Evolutionary conservation across 2,888 invertebrate genomes (phyloP), one percentile per base, ranked within the genome.

Genomic region (Drosophila stalkeri): DNA sequence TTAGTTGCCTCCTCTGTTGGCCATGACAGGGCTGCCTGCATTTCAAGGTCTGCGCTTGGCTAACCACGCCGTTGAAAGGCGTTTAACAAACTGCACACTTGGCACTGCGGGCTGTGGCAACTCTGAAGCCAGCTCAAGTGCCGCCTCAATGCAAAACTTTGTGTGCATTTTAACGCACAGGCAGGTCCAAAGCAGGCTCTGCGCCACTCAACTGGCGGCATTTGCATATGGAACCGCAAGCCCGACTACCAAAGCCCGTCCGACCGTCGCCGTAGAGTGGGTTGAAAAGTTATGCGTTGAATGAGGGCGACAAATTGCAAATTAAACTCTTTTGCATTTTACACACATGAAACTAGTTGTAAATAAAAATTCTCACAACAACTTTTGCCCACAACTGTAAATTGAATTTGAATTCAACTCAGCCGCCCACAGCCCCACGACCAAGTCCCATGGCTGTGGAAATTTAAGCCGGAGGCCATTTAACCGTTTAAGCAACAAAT

Each of bases 221-320:
- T 88, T 88, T 85, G 81, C 86, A 89, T 89, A 71, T 88, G 77
- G 70, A 89, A 71, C 86, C 86, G 55, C 86, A 86, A 83, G 65
- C 67, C 16, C 37, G 47, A 8, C 51, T 6, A 80, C 86, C 37
- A 18, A 11, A 27, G n/a, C 6, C 11, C 41, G n/a, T 23, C 54
- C 23, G 39, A 5, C 37, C 27, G n/a, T 16, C 41, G 54, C 35
- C 52, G 51, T 52, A 46, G 51, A 54, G 63, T 46, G 57, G 55
- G 82, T 80, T 80, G 81, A 81, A 86, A 86, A 89, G 86, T 86
- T 86, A 85, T 80, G 80, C 88, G 86, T 81, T 81, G 88, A 89
- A 89, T 89, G 85, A 85, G 88, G 83, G 81, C 86, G 90, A 86
- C 86, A 86, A 86, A 86, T 86, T 86, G 88, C 88, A 89, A 86